phyloP scores from a whole-genome alignment of 2,888 invertebrate species.

The Meiosimyza platycephala region DNA sequence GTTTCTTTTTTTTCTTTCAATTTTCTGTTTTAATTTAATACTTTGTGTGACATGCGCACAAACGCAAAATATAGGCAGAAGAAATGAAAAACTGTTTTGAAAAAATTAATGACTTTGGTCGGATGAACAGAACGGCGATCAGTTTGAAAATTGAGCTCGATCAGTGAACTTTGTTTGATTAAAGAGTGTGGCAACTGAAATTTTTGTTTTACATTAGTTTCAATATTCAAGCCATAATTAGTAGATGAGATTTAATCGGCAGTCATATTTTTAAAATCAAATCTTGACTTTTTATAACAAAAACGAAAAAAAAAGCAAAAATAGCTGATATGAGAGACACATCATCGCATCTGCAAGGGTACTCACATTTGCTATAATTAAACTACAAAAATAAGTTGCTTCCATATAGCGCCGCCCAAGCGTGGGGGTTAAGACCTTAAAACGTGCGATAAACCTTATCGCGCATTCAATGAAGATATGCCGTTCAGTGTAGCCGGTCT shows the following conservation, averaged over 20 bases:
- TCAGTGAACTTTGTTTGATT: slow-evolving; percentile 52
- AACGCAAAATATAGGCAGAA: not conserved
- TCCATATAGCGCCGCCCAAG: slow-evolving; percentile 45
- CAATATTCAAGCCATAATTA: not conserved
- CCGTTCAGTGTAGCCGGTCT: slow-evolving; percentile 28
- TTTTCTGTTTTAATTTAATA: slow-evolving; percentile 1
- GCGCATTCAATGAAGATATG: slow-evolving; percentile 38
- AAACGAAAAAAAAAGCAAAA: not conserved
- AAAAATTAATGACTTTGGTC: slow-evolving; percentile 65
- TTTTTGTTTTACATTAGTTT: no score
- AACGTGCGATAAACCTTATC: slow-evolving; percentile 62
- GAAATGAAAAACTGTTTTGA: slow-evolving; percentile 43
- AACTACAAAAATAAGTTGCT: slow-evolving; percentile 17
- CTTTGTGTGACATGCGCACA: slow-evolving; percentile 38
- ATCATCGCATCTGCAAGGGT: not conserved
- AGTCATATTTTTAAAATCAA: not conserved
- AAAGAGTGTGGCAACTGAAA: not conserved
- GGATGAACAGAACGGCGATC: slow-evolving; percentile 64
- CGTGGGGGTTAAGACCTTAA: slow-evolving; percentile 61
- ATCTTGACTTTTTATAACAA: not conserved
- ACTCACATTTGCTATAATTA: slow-evolving; percentile 12
- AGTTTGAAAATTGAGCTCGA: slow-evolving; percentile 65
- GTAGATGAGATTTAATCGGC: not conserved
- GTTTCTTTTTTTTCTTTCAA: not conserved
- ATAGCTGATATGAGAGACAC: not conserved